Evolutionary conservation across 53 echinoderm and acorn worm species (phyloP).

Genomic region (Zoroaster sp.): DNA sequence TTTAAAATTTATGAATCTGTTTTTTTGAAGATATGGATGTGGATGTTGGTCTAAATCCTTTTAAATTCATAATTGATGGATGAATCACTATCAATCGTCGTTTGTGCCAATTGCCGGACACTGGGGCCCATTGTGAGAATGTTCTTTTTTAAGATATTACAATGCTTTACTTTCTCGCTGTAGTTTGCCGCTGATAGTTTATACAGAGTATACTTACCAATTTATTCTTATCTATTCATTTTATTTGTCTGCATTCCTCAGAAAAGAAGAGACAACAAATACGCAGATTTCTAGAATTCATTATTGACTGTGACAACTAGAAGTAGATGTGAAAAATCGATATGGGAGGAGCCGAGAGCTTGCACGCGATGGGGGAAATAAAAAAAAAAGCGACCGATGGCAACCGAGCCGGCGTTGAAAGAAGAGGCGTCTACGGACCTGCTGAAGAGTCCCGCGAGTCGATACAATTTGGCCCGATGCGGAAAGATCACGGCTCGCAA

Average conservation of each 20-base stretch:
- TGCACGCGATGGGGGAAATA: constrained; percentile 2
- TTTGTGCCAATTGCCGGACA: too few species aligned
- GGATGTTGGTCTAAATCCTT: too few species aligned
- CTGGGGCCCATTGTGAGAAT: too few species aligned
- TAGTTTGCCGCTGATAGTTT: too few species aligned
- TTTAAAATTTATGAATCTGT: too few species aligned
- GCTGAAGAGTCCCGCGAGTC: not conserved
- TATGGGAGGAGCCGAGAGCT: constrained; percentile 4
- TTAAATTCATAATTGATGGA: too few species aligned
- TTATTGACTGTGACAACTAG: constrained; percentile 24
- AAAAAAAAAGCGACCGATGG: not conserved
- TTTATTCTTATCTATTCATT: not conserved
- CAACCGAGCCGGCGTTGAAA: not conserved
- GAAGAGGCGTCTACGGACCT: constrained; percentile 23
- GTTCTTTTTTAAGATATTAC: too few species aligned
- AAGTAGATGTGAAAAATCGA: constrained; percentile 26
- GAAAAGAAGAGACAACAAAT: not conserved
- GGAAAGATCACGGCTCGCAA: not conserved
- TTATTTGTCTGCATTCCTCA: not conserved
- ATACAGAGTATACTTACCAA: too few species aligned
- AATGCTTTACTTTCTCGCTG: too few species aligned
- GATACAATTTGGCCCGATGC: constrained; percentile 31
- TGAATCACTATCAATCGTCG: too few species aligned
- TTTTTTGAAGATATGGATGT: too few species aligned
- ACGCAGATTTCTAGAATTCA: not conserved